phyloP scores from a whole-genome alignment of 2,888 invertebrate species.

The Ischnura elegans region DNA sequence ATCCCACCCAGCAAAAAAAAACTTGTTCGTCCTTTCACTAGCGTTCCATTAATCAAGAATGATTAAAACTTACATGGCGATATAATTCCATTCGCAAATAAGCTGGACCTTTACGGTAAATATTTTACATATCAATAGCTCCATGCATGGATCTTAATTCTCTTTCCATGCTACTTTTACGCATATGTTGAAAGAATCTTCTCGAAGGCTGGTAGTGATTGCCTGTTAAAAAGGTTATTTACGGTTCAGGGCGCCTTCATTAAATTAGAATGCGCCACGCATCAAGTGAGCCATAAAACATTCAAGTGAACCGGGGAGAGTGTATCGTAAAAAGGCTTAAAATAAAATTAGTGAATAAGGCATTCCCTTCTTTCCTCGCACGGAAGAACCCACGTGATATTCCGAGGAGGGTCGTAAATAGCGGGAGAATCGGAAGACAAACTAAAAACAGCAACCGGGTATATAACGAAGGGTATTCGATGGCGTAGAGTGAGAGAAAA shows the following conservation, averaged over 20 bases:
- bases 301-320: background rate
- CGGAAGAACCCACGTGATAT: background rate
- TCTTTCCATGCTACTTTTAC: background rate
- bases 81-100: background rate
- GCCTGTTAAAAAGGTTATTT: slow-evolving; percentile 21
- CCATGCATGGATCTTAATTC: background rate
- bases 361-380: background rate
- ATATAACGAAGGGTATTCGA: background rate
- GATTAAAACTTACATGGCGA: background rate
- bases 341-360: slow-evolving; percentile 21
- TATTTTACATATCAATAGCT: background rate
- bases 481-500: background rate
- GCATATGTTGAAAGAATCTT: slow-evolving; percentile 3
- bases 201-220: slow-evolving; percentile 2
- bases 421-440: background rate
- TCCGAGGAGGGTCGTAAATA: background rate
- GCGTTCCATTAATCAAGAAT: background rate
- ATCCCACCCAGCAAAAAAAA: background rate
- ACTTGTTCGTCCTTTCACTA: background rate
- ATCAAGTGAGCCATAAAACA: slow-evolving; percentile 27
- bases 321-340: slow-evolving; percentile 15
- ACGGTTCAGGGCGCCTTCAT: background rate
- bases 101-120: background rate
- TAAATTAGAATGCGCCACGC: slow-evolving; percentile 25
- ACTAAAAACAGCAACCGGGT: background rate